Base-by-base conservation (phyloP, 2,888 invertebrate species). In the Dasypolia templi region DNA sequence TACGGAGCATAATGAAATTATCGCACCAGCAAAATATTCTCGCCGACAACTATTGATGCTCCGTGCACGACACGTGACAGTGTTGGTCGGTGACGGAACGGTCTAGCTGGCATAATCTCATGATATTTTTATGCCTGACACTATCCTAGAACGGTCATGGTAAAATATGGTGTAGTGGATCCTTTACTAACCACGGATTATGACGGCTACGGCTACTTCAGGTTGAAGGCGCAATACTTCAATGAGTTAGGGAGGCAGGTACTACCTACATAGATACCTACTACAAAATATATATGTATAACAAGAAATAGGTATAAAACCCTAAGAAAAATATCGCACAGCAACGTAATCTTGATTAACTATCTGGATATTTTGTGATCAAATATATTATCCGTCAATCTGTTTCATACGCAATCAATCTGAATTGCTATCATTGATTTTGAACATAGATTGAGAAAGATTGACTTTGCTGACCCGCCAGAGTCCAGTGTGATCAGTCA, bases 311-410 rank as follows among this genome's bases (percentile, higher is more conserved):
- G 9, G n/a, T n/a, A 53, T 46, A 29, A 29, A 14, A 29, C 22
- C n/a, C 9, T 32, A 32, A n/a, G 22, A 3, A 64, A 63, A 64
- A 53, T 64, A n/a, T 17, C 22, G 3, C 63, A 64, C 6, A n/a
- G 64, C 0, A n/a, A 55, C 32, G 32, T 6, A 72, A 79, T 79
- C 46, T 61, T 55, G 39, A 72, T 61, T 72, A 35, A 2, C 11
- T 6, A 75, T 79, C 79, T 51, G 59, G 14, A 71, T 26, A 75
- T 51, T 53, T 79, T n/a, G 32, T 26, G 49, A 71, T 70, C 42
- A 29, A 44, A 73, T 26, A 17, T 72, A 55, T 32, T 42, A 80
- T 72, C 59, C 14, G 22, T 72, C 19, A 53, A 72, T 53, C 73
- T 72, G 42, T 42, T 22, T 68, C 42, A 49, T 17, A 70, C 14